phyloP scores from a whole-genome alignment of 1,140 invertebrate species.

The Drosophila nebulosa region DNA sequence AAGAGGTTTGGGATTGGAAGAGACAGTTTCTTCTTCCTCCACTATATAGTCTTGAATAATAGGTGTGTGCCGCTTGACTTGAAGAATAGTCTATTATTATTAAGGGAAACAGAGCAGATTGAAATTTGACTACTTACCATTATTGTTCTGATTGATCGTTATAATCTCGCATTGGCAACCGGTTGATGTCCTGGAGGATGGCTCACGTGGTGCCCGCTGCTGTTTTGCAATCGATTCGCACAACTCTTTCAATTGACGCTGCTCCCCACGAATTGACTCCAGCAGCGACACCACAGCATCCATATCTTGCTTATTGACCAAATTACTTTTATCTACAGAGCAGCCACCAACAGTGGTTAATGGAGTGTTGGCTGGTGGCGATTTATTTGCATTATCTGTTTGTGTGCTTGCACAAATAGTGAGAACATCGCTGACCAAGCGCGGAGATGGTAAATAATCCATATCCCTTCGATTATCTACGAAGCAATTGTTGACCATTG shows the following conservation, averaged over 20 bases:
- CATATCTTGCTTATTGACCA: constrained; percentile 46
- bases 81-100: not conserved
- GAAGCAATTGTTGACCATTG: constrained; percentile 14
- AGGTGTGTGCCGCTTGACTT: constrained; percentile 40
- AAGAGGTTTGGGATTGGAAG: not conserved
- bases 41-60: constrained; percentile 62
- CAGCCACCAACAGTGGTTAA: constrained; percentile 15
- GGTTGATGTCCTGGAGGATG: constrained; percentile 21
- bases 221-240: constrained; percentile 40
- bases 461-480: constrained; percentile 22
- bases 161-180: constrained; percentile 51
- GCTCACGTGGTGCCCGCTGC: constrained; percentile 3
- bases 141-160: constrained; percentile 19
- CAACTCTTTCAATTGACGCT: constrained; percentile 39
- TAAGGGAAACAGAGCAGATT: too few species aligned
- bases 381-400: constrained; percentile 39
- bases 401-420: constrained; percentile 76
- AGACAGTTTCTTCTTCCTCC: constrained; percentile 45
- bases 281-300: constrained; percentile 30
- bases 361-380: not conserved
- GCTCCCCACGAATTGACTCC: constrained; percentile 51
- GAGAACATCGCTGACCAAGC: constrained; percentile 41
- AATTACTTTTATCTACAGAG: constrained; percentile 33
- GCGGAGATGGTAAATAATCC: not conserved
- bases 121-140: constrained; percentile 27